Evolutionary conservation across 2,113 vertebrate genomes (phyloP).

Genomic region (mouse (Mus musculus)): DNA sequence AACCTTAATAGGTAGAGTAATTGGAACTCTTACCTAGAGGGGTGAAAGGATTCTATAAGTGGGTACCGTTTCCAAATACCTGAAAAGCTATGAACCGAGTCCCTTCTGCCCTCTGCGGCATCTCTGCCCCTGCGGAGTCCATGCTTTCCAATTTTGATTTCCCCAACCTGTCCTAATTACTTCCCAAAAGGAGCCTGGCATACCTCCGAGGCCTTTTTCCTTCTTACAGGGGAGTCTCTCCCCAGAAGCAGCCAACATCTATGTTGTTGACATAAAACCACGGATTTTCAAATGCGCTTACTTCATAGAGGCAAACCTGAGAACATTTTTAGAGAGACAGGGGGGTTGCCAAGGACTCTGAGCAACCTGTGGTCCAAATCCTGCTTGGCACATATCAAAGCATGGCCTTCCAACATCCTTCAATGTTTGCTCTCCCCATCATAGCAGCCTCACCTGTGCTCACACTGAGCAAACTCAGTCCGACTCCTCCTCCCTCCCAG

Average conservation of each 20-base stretch:
- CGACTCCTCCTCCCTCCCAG: background rate
- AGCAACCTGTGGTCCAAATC: background rate
- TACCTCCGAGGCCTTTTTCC: background rate
- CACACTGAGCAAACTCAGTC: background rate
- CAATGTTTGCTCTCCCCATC: background rate
- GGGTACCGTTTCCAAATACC: conserved; percentile 43
- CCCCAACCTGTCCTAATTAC: conserved; percentile 48
- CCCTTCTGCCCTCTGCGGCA: conserved; percentile 8
- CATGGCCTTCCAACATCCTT: background rate
- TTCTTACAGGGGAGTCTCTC: conserved; percentile 21
- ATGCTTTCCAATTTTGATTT: background rate
- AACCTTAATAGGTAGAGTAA: conserved; percentile 80
- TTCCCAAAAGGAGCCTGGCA: conserved; percentile 24
- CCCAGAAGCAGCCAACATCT: background rate
- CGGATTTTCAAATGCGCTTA: conserved; percentile 50
- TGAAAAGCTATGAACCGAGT: conserved; percentile 31
- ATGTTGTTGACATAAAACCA: conserved; percentile 30
- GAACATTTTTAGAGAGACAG: conserved; percentile 36
- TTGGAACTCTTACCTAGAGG: conserved; percentile 75
- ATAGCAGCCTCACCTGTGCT: background rate
- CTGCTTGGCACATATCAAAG: conserved; percentile 7
- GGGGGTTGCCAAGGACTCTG: conserved; percentile 10
- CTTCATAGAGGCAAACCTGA: conserved; percentile 41
- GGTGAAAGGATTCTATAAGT: conserved; percentile 34
- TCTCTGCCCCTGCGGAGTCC: conserved; percentile 13